Conservation (phyloP, 2,113 vertebrate species). For the Mobula hypostoma region DNA sequence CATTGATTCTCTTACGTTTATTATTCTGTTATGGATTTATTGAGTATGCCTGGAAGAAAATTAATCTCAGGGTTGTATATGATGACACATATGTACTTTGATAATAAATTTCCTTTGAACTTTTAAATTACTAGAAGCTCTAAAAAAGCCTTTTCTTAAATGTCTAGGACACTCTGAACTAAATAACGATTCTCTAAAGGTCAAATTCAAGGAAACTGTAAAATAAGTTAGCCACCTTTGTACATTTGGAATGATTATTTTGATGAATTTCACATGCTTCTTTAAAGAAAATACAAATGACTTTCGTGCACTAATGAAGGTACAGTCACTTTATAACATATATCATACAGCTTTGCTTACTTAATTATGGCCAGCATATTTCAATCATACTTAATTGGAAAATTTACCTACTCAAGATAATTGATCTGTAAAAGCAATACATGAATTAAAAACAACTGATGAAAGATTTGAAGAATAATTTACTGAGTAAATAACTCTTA, state of each 20-base stretch:
- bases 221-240: background rate
- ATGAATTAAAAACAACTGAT: conserved; percentile 24
- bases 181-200: background rate
- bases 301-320: background rate
- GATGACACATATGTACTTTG: no score
- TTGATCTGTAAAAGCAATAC: conserved; percentile 33
- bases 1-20: no score
- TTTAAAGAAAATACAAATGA: conserved; percentile 13
- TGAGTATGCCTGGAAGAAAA: no score
- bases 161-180: background rate
- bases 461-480: conserved; percentile 23
- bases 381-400: conserved; percentile 47
- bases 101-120: no score
- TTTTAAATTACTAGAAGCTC: no score
- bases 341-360: conserved; percentile 17
- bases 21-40: no score
- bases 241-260: background rate
- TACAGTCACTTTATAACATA: background rate
- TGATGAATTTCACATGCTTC: background rate
- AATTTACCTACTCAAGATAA: conserved; percentile 45
- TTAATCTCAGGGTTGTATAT: no score
- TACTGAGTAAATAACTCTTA: conserved; percentile 21
- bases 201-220: conserved; percentile 9
- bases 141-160: background rate
- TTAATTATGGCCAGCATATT: conserved; percentile 18